Evolutionary conservation across 2,888 invertebrate species (phyloP), one percentile per base, ranked within the genome.

Genomic region (Polydesmus complanatus): DNA sequence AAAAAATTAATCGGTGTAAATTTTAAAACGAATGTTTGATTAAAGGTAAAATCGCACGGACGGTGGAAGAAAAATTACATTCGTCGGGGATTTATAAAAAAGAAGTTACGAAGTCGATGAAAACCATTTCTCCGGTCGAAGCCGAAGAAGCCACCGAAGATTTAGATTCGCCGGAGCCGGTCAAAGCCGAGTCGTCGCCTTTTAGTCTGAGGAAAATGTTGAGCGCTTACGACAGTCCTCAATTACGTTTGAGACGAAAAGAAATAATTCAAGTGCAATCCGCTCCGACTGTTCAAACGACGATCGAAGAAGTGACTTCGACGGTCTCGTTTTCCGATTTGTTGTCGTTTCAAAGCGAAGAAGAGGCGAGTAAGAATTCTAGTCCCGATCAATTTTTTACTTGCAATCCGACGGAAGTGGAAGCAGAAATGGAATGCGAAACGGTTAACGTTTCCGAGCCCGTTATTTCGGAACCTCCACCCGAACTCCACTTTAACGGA

Each of bases 11-110:
- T n/a, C n/a, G n/a, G n/a, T n/a, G n/a, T n/a, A n/a, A n/a, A n/a
- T n/a, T n/a, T n/a, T 66, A 81, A n/a, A n/a, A n/a, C n/a, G n/a
- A n/a, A n/a, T n/a, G n/a, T n/a, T n/a, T n/a, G n/a, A n/a, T 86
- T 61, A 83, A 79, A 72, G 85, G 83, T 56, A 85, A 85, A 74
- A 82, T 86, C 64, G 82, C 85, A 49, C 86, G 85, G 70, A 85
- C 85, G 48, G 85, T 86, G 55, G 86, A 86, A 70, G 86, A 85
- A 64, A 86, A 84, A 75, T 77, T 85, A 21, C 58, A 59, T 51
- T 22, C 51, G 8, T 21, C 22, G 3, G 51, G n/a, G 19, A 50
- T 27, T 56, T 14, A 27, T 19, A 48, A 14, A 19, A 23, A 48
- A n/a, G 56, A 56, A 19, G 55, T 26, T 14, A 11, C 37, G n/a